Percentiles rank a stretch among this genome's conserved stretches.
Conservation (phyloP, 2,888 invertebrate species). For the Linnaemya tessellans region DNA sequence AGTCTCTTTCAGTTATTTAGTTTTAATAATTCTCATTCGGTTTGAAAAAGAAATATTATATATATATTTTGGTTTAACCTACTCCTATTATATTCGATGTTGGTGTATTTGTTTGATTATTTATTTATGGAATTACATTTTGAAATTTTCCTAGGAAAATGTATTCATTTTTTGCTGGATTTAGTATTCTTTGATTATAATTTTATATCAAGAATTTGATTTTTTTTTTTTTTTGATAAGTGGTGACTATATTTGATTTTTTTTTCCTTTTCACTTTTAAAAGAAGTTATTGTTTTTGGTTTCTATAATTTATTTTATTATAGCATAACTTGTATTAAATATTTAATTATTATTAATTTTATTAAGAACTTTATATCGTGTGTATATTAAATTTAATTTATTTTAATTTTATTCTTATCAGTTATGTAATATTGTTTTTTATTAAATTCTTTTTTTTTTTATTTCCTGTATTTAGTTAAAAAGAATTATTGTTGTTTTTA, state of each 20-base stretch:
- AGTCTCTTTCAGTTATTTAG: background rate
- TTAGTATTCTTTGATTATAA: background rate
- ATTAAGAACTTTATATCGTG: background rate
- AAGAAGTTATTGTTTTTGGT: constrained; percentile 44
- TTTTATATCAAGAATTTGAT: constrained; percentile 44
- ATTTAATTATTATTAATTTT: background rate
- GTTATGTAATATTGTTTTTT: background rate
- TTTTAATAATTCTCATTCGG: constrained; percentile 26
- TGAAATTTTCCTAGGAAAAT: background rate
- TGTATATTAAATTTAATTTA: background rate
- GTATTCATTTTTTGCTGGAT: constrained; percentile 25
- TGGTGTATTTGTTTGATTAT: constrained; percentile 13
- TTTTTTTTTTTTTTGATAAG: no score
- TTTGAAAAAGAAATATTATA: background rate
- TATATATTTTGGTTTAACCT: constrained; percentile 1
- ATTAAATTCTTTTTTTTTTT: background rate
- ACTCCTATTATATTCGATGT: constrained; percentile 43
- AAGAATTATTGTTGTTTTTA: no score
- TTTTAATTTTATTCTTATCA: background rate
- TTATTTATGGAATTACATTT: background rate
- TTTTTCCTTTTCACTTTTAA: background rate
- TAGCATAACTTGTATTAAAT: background rate
- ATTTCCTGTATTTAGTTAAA: no score
- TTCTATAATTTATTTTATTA: constrained; percentile 4
- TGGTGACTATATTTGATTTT: constrained; percentile 9